Base-by-base conservation (phyloP, 2,113 vertebrate genomes). In the Anolis carolinensis region DNA sequence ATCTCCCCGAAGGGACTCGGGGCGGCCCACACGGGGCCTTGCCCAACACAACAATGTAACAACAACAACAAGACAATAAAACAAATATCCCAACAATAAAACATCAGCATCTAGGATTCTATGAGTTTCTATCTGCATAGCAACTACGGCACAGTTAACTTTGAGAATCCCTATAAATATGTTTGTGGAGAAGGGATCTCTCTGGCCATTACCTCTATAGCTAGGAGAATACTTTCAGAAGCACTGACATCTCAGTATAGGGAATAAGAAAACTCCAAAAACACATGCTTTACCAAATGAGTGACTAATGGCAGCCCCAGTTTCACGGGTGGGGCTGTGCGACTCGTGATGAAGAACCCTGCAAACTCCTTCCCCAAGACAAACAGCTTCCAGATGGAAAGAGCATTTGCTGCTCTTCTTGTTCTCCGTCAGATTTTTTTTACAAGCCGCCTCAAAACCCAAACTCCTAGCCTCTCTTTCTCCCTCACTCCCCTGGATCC, bases 341-440 rank as follows among this genome's bases (percentile, higher is more conserved):
- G n/a, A 50, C 11, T 87, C 14, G 39, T 85, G 93, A 79, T 59
- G 36, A 85, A 55, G 32, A 73, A 36, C 32, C 76, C n/a, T 79
- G 74, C 70, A 30, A 88, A 9, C 78, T 16, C 82, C 62, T 82
- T 84, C 84, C 55, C 76, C 30, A 59, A 55, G 85, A 27, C 62
- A 79, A 75, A 75, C 18, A 72, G 67, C 25, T 89, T 88, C 81
- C 86, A 88, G 70, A 32, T 88, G 88, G 59, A 80, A 89, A 1
- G 39, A 84, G 32, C 34, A n/a, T 72, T 48, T 71, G 7, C 2
- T 9, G 34, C 10, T 82, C 30, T 55, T 78, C 21, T 1, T 73
- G 65, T 0, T 3, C 21, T 86, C 32, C 59, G 18, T 89, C 30
- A 83, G 34, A 10, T 32, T 76, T 21, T 32, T 32, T 70, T 50